Evolutionary conservation across 2,113 vertebrate species (phyloP), one percentile per base, ranked within the genome.

Genomic region (Gymnogyps californianus): DNA sequence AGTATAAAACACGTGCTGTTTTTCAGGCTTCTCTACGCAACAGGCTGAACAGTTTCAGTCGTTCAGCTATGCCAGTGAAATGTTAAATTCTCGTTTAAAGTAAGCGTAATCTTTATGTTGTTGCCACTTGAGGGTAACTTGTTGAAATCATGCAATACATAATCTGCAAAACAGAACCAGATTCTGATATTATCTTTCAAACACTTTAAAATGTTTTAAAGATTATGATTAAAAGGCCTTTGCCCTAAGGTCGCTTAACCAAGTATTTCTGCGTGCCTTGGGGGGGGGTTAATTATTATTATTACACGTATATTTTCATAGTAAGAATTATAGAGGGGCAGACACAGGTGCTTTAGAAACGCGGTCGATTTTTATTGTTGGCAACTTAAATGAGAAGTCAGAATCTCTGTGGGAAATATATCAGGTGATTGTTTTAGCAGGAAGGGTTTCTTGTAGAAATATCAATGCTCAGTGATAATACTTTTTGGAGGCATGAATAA

Each of bases 141-240:
- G 64, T 54, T 52, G 69, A 36, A 83, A 34, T 82, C 11, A 0
- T 0, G 32, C 9, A 19, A 11, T 38, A 1, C 3, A 0, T 20
- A 70, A 44, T 36, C 36, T 10, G 38, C 29, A 8, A 25, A 59
- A 13, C 6, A 18, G 13, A 71, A 25, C 25, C 44, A 2, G 47
- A 4, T 36, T 22, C 44, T 47, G 49, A 21, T 28, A 1, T 3
- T 38, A 3, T 6, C 58, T 64, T 59, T 64, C 31, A 57, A 9
- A 21, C 4, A 0, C 36, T 57, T 67, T 1, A 11, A 15, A 64
- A 28, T 14, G 17, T n/a, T 59, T 24, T 69, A 6, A 46, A 58
- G 54, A 2, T 26, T 6, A 6, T 44, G 34, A 8, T 77, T 16
- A 6, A 69, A 74, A 31, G 11, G 22, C 25, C 12, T 84, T 58